phyloP scores from a whole-genome alignment of 2,797 vertebrate species.

The Falco concolor region DNA sequence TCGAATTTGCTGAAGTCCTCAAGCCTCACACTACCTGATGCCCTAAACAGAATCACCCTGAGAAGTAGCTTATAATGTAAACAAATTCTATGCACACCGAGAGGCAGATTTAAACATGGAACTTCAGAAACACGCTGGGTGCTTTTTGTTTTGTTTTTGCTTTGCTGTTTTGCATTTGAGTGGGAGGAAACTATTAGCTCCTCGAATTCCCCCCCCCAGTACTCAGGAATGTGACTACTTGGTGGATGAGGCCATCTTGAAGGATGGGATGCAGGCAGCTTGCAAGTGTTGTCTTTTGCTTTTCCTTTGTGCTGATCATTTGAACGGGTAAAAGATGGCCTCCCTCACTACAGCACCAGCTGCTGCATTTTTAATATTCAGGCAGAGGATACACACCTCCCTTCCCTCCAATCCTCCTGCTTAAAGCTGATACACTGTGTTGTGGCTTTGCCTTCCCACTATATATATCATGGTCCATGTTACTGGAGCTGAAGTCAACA shows the following conservation, averaged over 20 bases:
- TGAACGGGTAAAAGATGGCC: neutral
- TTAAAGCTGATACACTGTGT: neutral
- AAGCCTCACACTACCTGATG: fast-evolving
- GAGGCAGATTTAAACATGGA: neutral
- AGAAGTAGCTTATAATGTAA: neutral
- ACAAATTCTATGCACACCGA: neutral
- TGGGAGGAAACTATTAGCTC: neutral
- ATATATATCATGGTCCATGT: neutral
- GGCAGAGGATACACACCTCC: neutral
- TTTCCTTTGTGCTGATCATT: neutral
- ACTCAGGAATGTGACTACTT: neutral
- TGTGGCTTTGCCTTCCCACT: neutral
- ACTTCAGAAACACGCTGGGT: neutral
- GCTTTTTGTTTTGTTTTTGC: neutral
- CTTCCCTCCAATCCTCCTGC: neutral
- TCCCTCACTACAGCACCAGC: neutral
- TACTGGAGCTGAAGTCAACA: neutral
- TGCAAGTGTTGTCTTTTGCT: neutral
- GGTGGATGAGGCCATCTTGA: neutral
- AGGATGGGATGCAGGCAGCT: neutral
- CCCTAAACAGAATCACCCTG: neutral
- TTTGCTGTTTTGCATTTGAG: neutral
- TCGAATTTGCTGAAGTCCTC: neutral
- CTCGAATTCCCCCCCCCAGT: neutral
- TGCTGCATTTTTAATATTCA: neutral